These are phyloP conservation scores for Volucella inanis DNA, from an alignment of 2,888 invertebrate species.

Conservation along the genomic window DNA sequence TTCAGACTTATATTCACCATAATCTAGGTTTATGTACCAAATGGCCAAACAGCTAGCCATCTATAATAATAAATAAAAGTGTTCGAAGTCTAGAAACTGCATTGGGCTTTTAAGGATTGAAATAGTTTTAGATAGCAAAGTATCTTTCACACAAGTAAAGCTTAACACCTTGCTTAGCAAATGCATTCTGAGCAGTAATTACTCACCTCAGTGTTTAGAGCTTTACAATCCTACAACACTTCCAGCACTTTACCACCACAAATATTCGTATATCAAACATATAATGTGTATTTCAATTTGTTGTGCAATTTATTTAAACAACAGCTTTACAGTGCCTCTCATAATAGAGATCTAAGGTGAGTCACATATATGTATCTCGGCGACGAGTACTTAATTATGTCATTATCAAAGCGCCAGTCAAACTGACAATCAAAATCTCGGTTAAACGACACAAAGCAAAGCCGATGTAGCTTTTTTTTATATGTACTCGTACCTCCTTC, in stretches of 20 bases:
- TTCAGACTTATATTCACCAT: too few species aligned
- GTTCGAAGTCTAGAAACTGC: too few species aligned
- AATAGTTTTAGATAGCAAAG: too few species aligned
- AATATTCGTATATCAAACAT: not conserved
- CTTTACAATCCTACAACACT: not conserved
- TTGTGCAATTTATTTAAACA: conserved; percentile 4
- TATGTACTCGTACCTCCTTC: too few species aligned
- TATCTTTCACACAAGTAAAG: too few species aligned
- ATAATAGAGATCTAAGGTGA: conserved; percentile 20
- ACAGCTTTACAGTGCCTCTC: not conserved
- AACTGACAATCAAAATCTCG: conserved; percentile 65
- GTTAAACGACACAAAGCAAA: conserved; percentile 61
- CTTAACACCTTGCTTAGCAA: too few species aligned
- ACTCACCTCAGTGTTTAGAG: not conserved
- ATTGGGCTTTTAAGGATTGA: too few species aligned
- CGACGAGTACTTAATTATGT: conserved; percentile 43
- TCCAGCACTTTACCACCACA: not conserved
- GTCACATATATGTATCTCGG: conserved; percentile 26
- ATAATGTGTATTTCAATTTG: conserved; percentile 36
- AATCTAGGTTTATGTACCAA: too few species aligned
- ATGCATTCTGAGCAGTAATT: too few species aligned
- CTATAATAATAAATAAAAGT: too few species aligned
- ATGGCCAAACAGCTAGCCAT: too few species aligned
- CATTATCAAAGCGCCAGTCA: conserved; percentile 67
- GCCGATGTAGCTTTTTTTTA: too few species aligned